A percentile compares a stretch with the other conserved stretches of the same genome.
Evolutionary conservation across 1,140 invertebrate genomes (phyloP).

Genomic region (Gerris buenoi): DNA sequence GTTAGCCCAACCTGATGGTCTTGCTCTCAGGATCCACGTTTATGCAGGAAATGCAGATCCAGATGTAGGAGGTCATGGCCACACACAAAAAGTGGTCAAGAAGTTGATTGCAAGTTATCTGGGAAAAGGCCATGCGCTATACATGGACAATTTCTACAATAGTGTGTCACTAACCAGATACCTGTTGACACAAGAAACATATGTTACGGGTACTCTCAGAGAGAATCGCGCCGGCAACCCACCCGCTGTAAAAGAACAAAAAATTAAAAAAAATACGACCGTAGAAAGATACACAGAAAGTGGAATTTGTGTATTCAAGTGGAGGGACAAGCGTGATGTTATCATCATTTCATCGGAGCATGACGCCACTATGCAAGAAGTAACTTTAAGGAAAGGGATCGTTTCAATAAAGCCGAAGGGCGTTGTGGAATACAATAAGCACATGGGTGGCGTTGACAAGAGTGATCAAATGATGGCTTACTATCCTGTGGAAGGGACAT

Average conservation of each 20-base stretch:
- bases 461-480: slow-evolving; percentile 5
- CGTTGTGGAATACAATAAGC: slow-evolving; percentile 6
- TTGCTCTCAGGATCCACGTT: slow-evolving; percentile 9
- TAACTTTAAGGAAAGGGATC: slow-evolving; percentile 10
- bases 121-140: too few relatives aligned
- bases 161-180: slow-evolving; percentile 7
- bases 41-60: slow-evolving; percentile 12
- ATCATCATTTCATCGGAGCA: slow-evolving; percentile 22
- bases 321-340: slow-evolving; percentile 27
- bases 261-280: slow-evolving; percentile 17
- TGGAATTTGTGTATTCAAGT: slow-evolving; percentile 22
- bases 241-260: slow-evolving; percentile 15
- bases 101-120: neutral
- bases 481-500: neutral
- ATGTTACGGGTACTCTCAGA: slow-evolving; percentile 17
- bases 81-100: neutral
- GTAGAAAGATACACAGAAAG: slow-evolving; percentile 10
- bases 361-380: slow-evolving; percentile 16
- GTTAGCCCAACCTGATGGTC: slow-evolving; percentile 18
- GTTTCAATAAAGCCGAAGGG: neutral
- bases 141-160: slow-evolving; percentile 10
- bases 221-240: slow-evolving; percentile 14
- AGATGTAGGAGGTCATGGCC: neutral
- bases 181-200: slow-evolving; percentile 17
- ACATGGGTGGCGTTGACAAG: slow-evolving; percentile 7